Base-by-base conservation (phyloP, 2,797 vertebrate species). In the Cuniculus paca region DNA sequence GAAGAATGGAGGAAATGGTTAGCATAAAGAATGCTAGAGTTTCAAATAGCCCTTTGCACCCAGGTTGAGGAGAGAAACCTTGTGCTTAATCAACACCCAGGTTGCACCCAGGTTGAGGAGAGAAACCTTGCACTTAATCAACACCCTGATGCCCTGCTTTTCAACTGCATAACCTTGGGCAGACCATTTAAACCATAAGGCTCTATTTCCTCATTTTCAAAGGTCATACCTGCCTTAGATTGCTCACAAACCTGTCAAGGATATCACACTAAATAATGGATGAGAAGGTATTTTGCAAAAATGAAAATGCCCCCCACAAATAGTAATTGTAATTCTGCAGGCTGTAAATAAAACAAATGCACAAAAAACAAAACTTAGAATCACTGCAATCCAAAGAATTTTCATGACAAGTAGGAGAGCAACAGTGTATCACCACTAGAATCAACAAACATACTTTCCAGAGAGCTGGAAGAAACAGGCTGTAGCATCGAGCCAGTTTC, bases 1-100 rank as follows among this genome's bases (percentile, higher is more conserved):
- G 91, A 97, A 97, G 52, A 97, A 95, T 0, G 31, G 39, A 93
- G 86, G 95, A 45, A 90, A 84, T 6, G 6, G 6, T 63, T 91
- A 87, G 87, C 75, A 45, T 19, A n/a, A 96, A 89, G 58, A 31
- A 9, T 4, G 0, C 4, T 31, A 22, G 2, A 14, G 45, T 45
- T 28, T 16, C 24, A 82, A 84, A 36, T 14, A 31, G 7, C 11
- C 24, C 63, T 72, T 61, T 34, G 20, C n/a, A 65, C 86, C 36
- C 19, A 65, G 45, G 5, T 6, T 24, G 17, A 77, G 70, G 6
- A 60, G 31, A 36, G 31, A 60, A 0, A 36, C n/a, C n/a, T n/a
- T n/a, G n/a, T n/a, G n/a, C n/a, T n/a, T n/a, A 50, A 50, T 50
- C 13, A 16, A 16, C 4, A 10, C 6, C 56, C n/a, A n/a, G n/a